Evolutionary conservation across 2,888 invertebrate genomes (phyloP), one percentile per base, ranked within the genome.

Genomic region (Cheilosia pagana): DNA sequence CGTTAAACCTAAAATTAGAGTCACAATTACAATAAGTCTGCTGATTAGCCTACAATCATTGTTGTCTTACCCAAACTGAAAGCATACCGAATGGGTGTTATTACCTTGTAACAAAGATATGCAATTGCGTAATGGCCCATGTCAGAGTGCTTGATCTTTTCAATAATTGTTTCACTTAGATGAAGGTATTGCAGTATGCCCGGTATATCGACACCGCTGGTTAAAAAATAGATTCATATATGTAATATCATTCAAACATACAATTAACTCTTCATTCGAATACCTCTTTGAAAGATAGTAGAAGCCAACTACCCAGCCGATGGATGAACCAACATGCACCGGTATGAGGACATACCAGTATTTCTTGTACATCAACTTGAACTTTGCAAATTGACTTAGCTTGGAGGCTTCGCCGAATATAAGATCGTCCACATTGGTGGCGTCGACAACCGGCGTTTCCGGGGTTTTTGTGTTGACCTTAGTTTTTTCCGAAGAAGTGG

Each of bases 261-360:
- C 50, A 67, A 8, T 16, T n/a, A 55, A 39, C 1, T 8, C 7
- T 7, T 10, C n/a, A 60, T 23, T 21, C 3, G 10, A 28, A 35
- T 74, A 98, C 98, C 97, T 96, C 92, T 95, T 94, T 10, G 97
- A 96, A 88, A 95, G 92, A 90, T 96, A 95, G 92, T 98, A 99
- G 92, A 98, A 98, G 21, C 95, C 93, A 16, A 95, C 96, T 91
- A 96, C 95, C 99, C 99, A 99, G 72, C 95, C 93, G 39, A 94
- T 93, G 2, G 98, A 99, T 10, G 98, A 98, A 19, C 95, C 94
- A 60, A 96, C 90, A 92, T 99, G 99, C 2, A 99, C 99, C 4
- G 98, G 99, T 75, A 99, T 93, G 75, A 98, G 92, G 70, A 99
- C 96, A 92, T 99, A 98, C 97, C 99, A 99, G 92, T 99, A 99